Conservation (phyloP, 2,888 invertebrate species). For the Cerceris rybyensis region DNA sequence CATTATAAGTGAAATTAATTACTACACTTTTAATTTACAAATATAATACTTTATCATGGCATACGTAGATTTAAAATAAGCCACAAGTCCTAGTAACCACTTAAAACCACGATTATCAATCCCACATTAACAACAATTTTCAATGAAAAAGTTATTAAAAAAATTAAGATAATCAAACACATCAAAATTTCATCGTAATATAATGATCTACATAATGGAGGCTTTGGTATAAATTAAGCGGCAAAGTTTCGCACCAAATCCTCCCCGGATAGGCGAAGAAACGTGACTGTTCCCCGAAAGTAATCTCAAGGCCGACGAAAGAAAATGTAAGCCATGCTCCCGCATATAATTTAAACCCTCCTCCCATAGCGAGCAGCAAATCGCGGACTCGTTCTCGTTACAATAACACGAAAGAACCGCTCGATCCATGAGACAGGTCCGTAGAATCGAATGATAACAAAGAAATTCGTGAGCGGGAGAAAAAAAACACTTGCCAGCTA, state of each 20-base stretch:
- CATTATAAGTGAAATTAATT: too few relatives aligned
- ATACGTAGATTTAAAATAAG: too few relatives aligned
- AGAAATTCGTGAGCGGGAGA: slow-evolving; percentile 23
- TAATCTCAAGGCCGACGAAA: not conserved
- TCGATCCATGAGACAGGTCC: slow-evolving; percentile 12
- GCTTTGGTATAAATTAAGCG: slow-evolving; percentile 6
- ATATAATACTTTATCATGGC: too few relatives aligned
- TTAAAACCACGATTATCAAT: too few relatives aligned
- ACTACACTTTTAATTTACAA: too few relatives aligned
- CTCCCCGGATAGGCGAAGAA: not conserved
- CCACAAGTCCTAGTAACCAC: too few relatives aligned
- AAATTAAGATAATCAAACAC: too few relatives aligned
- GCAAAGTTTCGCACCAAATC: not conserved
- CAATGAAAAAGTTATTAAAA: too few relatives aligned
- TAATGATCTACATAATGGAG: not conserved
- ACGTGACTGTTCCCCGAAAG: not conserved
- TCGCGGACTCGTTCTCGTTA: slow-evolving; percentile 3
- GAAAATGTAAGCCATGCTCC: slow-evolving; percentile 1
- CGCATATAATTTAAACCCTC: slow-evolving; percentile 36
- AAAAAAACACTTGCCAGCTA: slow-evolving; percentile 16
- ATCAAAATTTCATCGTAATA: not conserved
- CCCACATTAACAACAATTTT: too few relatives aligned
- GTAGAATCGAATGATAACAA: slow-evolving; percentile 15
- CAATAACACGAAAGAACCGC: slow-evolving; percentile 7
- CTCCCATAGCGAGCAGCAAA: slow-evolving; percentile 12